These are phyloP conservation scores for Gallirallus australis DNA, from an alignment of 2,797 vertebrate species.

Conservation along the genomic window DNA sequence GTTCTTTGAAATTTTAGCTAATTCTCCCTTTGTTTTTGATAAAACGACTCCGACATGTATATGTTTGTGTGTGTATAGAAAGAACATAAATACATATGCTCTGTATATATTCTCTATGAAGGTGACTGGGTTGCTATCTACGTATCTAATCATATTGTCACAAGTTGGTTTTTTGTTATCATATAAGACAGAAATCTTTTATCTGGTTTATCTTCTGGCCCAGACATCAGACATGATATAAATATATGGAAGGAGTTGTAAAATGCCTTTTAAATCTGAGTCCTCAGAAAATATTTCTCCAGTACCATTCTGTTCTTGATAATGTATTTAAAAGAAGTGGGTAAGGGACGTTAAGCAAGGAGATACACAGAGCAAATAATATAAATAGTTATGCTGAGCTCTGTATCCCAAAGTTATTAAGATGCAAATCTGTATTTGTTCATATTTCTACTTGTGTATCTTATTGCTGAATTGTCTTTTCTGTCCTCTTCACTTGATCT, in stretches of 20 bases:
- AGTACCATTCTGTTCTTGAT: neutral
- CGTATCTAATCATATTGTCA: neutral
- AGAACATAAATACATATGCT: neutral
- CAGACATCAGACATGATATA: neutral
- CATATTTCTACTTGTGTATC: neutral
- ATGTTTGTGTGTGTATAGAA: fast-evolving
- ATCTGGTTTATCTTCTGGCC: neutral
- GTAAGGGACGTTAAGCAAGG: neutral
- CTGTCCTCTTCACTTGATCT: neutral
- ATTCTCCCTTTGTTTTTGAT: neutral
- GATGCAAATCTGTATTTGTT: conserved; percentile 60
- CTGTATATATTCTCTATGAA: neutral
- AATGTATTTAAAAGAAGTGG: neutral
- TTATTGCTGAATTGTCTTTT: conserved; percentile 1
- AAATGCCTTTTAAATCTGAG: neutral
- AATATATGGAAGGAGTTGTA: neutral
- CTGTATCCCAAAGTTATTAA: conserved; percentile 34
- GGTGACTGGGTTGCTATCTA: neutral
- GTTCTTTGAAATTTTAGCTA: neutral
- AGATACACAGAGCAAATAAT: neutral
- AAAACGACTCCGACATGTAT: neutral
- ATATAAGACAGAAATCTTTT: neutral
- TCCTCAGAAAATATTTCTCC: neutral
- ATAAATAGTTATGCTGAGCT: neutral
- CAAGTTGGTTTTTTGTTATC: neutral